phyloP scores from a whole-genome alignment of 1,140 invertebrate genomes.

The Drosophila mauritiana region DNA sequence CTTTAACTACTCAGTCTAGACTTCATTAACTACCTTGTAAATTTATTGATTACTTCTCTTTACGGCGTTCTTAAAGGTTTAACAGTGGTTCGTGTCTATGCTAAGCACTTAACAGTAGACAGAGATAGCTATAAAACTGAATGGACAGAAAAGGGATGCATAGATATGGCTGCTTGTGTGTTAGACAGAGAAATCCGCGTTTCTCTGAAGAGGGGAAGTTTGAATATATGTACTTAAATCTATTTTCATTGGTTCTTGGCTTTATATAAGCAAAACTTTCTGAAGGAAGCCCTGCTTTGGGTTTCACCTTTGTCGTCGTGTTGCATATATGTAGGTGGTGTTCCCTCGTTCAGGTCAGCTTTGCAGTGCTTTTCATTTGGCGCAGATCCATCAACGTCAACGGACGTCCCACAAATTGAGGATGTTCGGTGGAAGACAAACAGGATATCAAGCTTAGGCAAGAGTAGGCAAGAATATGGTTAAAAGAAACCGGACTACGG shows the following conservation, averaged over 20 bases:
- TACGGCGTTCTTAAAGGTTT: background rate
- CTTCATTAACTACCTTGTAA: conserved; percentile 1
- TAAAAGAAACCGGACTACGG: background rate
- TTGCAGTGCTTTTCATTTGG: conserved; percentile 40
- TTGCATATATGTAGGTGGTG: conserved; percentile 14
- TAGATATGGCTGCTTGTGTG: background rate
- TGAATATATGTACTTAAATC: conserved; percentile 27
- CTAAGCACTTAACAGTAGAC: conserved; percentile 8
- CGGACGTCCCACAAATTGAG: conserved; percentile 41
- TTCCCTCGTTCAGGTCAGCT: conserved; percentile 15
- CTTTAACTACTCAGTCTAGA: background rate
- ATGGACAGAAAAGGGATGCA: conserved; percentile 5
- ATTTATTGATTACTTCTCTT: too few species aligned
- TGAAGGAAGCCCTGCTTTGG: background rate
- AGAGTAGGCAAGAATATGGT: background rate
- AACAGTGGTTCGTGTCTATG: conserved; percentile 57
- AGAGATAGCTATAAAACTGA: conserved; percentile 11
- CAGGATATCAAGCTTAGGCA: conserved; percentile 1
- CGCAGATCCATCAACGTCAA: conserved; percentile 71
- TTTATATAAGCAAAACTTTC: conserved; percentile 22
- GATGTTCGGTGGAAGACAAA: conserved; percentile 4
- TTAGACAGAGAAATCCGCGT: conserved; percentile 12
- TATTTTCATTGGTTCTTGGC: conserved; percentile 13
- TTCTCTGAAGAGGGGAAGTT: conserved; percentile 41
- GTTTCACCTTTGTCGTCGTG: background rate